Evolutionary conservation across 2,113 vertebrate genomes (phyloP).

Genomic region (Engystomops pustulosus): DNA sequence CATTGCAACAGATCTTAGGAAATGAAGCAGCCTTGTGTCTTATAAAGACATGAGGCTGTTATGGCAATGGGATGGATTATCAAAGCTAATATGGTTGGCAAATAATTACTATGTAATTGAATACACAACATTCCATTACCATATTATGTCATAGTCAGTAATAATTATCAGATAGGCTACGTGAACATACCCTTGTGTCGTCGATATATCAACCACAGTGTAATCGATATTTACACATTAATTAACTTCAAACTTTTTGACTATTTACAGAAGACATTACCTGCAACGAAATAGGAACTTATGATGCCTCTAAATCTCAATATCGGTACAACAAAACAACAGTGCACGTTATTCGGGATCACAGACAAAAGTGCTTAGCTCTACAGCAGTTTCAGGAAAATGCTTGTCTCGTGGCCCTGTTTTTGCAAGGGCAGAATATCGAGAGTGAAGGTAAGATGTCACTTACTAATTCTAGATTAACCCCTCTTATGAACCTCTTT

Average conservation of each 20-base stretch:
- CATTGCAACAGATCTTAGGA: too few relatives aligned
- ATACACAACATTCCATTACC: too few relatives aligned
- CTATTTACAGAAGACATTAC: slow-evolving; percentile 11
- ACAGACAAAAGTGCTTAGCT: not conserved
- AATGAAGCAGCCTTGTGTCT: too few relatives aligned
- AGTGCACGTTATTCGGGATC: not conserved
- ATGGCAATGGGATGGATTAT: too few relatives aligned
- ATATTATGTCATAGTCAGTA: too few relatives aligned
- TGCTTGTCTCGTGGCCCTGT: slow-evolving; percentile 18
- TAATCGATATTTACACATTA: too few relatives aligned
- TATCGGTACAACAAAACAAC: not conserved
- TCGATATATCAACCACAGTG: too few relatives aligned
- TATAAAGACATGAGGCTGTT: too few relatives aligned
- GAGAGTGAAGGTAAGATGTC: not conserved
- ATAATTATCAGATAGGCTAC: too few relatives aligned
- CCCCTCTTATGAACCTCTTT: not conserved
- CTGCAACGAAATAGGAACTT: not conserved
- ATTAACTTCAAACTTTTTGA: not conserved
- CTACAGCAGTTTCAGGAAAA: not conserved
- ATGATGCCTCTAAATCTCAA: not conserved
- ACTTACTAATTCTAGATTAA: not conserved
- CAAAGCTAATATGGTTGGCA: too few relatives aligned
- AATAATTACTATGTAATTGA: too few relatives aligned
- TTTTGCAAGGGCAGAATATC: not conserved
- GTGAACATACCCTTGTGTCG: too few relatives aligned